Evolutionary conservation across 2,113 vertebrate genomes (phyloP), one percentile per base, ranked within the genome.

Genomic region (Haplochromis burtoni): DNA sequence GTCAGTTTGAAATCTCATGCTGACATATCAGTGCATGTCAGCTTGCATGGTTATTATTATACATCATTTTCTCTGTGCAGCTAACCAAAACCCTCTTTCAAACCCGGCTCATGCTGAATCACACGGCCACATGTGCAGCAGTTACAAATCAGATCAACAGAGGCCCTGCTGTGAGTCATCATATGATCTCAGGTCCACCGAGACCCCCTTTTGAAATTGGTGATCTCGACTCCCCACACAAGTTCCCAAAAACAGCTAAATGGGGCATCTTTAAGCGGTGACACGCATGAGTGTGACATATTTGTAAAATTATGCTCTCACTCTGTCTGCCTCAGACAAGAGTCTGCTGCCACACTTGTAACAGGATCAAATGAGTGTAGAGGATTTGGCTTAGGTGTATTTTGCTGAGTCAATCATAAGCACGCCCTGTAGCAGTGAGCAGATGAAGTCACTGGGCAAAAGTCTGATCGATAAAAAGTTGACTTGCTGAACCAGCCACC

Each of bases 381-480:
- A 79, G 66, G 9, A 86, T 71, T 79, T 81, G 55, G 86, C 79
- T 53, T 21, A 81, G 84, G 83, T n/a, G 19, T 45, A 47, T 78
- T 88, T 68, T 87, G 91, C 91, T 93, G 93, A 93, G 86, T 93
- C 90, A 92, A 93, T 85, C 1, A 4, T 26, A 80, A 90, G 89
- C 76, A 87, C 82, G 24, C 78, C 86, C 71, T 84, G 83, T 80
- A 73, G 87, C 61, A 57, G 84, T 2, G 13, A 59, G 61, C 80
- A 19, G 12, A 84, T 86, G 87, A 91, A 90, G 86, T 93, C 94
- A 93, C 19, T 2, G 90, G 85, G 57, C 82, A 93, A 93, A 68
- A 92, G 92, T 92, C 88, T 93, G 91, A 79, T 55, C 21, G 3
- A 86, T 57, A 73, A 83, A 86, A 35, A 61, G 86, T 76, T 19